Percentiles rank a stretch among this genome's conserved stretches.
phyloP scores from a whole-genome alignment of 37 sponge, comb jelly and placozoan genomes.

The Haliclona indistincta region DNA sequence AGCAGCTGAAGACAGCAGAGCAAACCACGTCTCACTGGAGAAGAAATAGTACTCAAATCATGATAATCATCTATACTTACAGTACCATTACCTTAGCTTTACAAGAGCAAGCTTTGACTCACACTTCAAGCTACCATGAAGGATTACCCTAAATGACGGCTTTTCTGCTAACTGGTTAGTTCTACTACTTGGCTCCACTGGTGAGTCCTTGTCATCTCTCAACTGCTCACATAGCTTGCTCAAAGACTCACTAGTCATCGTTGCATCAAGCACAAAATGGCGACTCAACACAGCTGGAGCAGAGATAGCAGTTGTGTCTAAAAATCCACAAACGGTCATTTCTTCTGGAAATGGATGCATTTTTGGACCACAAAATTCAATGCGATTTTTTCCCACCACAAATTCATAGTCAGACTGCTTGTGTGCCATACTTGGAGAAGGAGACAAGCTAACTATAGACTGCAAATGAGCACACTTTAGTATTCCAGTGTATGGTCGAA shows the following conservation, averaged over 20 bases:
- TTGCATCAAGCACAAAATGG: slow-evolving; percentile 79
- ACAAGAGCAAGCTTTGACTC: slow-evolving; percentile 75
- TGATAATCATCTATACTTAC: too few species aligned
- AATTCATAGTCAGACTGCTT: slow-evolving; percentile 27
- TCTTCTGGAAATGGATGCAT: slow-evolving; percentile 47
- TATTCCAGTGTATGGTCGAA: slow-evolving; percentile 49
- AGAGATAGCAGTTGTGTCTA: slow-evolving; percentile 39
- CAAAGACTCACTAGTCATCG: background rate
- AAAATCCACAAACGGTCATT: slow-evolving; percentile 81
- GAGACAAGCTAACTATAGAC: slow-evolving; percentile 60
- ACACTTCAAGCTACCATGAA: slow-evolving; percentile 86
- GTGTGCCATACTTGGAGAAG: slow-evolving; percentile 59
- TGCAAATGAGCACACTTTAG: slow-evolving; percentile 74
- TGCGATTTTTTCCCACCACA: slow-evolving; percentile 7
- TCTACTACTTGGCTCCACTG: slow-evolving; percentile 25
- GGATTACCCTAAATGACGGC: slow-evolving; percentile 85
- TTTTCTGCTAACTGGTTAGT: too few species aligned
- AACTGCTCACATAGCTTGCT: too few species aligned
- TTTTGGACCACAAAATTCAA: slow-evolving; percentile 28
- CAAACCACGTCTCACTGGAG: slow-evolving; percentile 79
- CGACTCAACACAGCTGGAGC: slow-evolving; percentile 63
- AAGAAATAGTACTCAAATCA: background rate
- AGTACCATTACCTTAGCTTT: slow-evolving; percentile 68
- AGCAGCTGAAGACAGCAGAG: slow-evolving; percentile 58
- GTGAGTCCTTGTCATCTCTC: background rate